Conservation (phyloP, 2,888 invertebrate species). For the Xestoiulus laeticollis region DNA sequence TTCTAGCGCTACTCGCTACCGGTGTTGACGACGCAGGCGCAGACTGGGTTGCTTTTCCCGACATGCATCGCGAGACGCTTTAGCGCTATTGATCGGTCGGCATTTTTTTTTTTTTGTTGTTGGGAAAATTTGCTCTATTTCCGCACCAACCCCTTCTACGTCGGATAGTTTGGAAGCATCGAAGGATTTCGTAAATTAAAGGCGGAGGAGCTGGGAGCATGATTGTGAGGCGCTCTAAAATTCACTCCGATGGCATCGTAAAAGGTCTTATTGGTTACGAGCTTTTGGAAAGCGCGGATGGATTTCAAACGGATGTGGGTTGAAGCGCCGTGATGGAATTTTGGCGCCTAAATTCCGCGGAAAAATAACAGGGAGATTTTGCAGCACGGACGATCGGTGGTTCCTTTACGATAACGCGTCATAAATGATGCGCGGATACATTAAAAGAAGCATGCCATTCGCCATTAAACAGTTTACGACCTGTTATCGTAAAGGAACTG, state of each 20-base stretch:
- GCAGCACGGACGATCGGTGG: too few species aligned
- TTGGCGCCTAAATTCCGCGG: too few species aligned
- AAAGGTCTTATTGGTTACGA: not conserved
- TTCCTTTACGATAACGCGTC: too few species aligned
- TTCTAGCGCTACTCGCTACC: not conserved
- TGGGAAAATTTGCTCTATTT: not conserved
- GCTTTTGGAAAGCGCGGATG: not conserved
- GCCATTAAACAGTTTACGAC: too few species aligned
- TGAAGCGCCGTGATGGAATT: not conserved
- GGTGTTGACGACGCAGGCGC: not conserved
- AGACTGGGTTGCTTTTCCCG: not conserved
- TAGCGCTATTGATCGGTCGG: not conserved
- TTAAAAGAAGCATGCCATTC: too few species aligned
- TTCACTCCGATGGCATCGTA: not conserved
- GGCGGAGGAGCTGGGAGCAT: not conserved
- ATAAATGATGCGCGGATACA: too few species aligned
- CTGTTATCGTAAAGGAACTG: too few species aligned
- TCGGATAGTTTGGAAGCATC: not conserved
- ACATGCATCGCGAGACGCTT: not conserved
- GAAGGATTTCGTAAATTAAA: not conserved
- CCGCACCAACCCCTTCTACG: not conserved
- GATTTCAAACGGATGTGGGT: not conserved
- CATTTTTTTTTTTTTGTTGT: not conserved
- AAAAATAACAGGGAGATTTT: too few species aligned
- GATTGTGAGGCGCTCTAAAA: not conserved